Percentiles rank a stretch among this genome's conserved stretches.
Evolutionary conservation across 1,140 invertebrate species (phyloP).

Genomic region (Ptiloglossa arizonensis): DNA sequence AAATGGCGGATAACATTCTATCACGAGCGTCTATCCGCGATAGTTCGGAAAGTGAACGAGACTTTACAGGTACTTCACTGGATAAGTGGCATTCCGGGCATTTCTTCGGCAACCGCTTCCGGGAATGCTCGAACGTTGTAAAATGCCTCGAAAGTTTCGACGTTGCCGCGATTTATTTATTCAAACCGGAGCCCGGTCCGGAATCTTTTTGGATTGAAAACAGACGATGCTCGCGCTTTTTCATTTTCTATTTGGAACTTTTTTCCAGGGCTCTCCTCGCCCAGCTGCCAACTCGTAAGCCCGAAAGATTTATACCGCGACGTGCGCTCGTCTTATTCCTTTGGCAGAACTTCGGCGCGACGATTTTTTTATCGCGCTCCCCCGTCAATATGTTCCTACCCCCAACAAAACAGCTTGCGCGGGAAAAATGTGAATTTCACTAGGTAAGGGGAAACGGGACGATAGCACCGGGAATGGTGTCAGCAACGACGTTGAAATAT

Average conservation of each 20-base stretch:
- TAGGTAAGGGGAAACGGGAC: background rate
- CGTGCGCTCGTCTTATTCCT: background rate
- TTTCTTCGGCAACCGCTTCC: constrained; percentile 63
- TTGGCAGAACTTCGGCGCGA: constrained; percentile 1
- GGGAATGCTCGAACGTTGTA: constrained; percentile 61
- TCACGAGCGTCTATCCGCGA: constrained; percentile 60
- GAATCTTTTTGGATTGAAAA: constrained; percentile 45
- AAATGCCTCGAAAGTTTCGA: constrained; percentile 74
- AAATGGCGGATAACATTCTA: constrained; percentile 65
- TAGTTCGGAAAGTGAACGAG: constrained; percentile 68
- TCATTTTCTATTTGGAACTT: background rate
- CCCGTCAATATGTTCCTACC: background rate
- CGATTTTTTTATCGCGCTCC: background rate
- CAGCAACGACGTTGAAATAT: constrained; percentile 1
- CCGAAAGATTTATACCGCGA: background rate
- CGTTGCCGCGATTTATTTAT: constrained; percentile 68
- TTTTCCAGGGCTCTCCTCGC: background rate
- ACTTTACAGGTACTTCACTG: constrained; percentile 74
- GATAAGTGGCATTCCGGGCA: constrained; percentile 73
- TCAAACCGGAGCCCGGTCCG: constrained; percentile 45
- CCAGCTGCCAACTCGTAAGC: background rate
- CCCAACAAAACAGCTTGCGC: background rate
- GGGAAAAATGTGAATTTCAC: background rate
- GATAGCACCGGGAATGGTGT: background rate
- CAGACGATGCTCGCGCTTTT: constrained; percentile 1